A percentile compares a stretch with the other conserved stretches of the same genome.
Evolutionary conservation across 2,797 vertebrate species (phyloP).

Genomic region (Enteromius thamalakanensis): DNA sequence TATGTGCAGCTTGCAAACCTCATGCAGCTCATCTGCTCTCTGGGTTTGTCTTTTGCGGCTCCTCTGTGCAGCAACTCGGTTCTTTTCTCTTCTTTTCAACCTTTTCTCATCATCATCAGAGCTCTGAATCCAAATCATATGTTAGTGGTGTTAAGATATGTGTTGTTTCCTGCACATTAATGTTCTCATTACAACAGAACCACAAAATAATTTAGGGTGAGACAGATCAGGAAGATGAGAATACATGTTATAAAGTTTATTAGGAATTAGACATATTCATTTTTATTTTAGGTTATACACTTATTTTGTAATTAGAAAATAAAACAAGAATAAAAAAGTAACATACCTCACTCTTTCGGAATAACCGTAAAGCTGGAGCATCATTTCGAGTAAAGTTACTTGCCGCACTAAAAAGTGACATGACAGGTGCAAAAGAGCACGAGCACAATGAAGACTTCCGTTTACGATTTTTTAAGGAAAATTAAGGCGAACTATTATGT

Average conservation of each 20-base stretch:
- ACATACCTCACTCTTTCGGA: slow-evolving; percentile 67
- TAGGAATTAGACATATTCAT: background rate
- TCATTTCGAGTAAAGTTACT: slow-evolving; percentile 32
- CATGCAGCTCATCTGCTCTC: slow-evolving; percentile 89
- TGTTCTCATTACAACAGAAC: background rate
- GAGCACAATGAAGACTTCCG: background rate
- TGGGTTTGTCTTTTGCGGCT: slow-evolving; percentile 91
- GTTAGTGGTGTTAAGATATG: background rate
- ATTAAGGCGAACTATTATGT: background rate
- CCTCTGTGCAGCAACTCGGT: slow-evolving; percentile 91
- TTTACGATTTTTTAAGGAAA: background rate
- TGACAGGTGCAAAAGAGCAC: slow-evolving; percentile 49
- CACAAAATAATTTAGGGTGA: background rate
- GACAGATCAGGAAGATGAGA: background rate
- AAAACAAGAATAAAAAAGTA: background rate
- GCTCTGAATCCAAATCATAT: slow-evolving; percentile 70
- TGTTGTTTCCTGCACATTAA: background rate
- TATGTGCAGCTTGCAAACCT: slow-evolving; percentile 74
- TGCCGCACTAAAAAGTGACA: slow-evolving; percentile 64
- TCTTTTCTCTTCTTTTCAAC: slow-evolving; percentile 89
- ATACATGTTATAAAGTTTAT: background rate
- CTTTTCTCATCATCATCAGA: slow-evolving; percentile 80
- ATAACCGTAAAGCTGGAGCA: background rate
- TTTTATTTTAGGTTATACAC: background rate
- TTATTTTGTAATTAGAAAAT: slow-evolving; percentile 12